Evolutionary conservation across 2,888 invertebrate genomes (phyloP), one percentile per base, ranked within the genome.

Genomic region (Xanthorhoe designata): DNA sequence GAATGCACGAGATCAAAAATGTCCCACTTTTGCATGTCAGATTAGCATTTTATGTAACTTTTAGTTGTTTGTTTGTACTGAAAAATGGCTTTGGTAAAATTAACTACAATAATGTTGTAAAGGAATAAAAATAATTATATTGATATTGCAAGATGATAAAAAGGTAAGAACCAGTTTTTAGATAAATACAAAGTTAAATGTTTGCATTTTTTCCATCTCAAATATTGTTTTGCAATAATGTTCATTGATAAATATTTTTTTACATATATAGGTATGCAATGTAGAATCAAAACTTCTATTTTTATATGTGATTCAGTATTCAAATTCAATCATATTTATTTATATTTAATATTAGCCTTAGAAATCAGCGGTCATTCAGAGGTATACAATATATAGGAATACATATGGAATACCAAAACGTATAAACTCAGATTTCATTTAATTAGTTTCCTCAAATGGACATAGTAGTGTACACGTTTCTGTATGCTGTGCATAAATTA

Each of bases 391-490:
- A n/a, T n/a, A n/a, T n/a, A n/a, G n/a, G n/a, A n/a, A 15, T 47
- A 7, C 47, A 47, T 2, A 24, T 29, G 24, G n/a, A 10, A 24
- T 51, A 9, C 8, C 6, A 7, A 49, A 15, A 10, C 5, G 29
- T 29, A 29, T 15, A 29, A 24, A n/a, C 10, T n/a, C 38, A 42
- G 13, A 5, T 7, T 7, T 42, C 2, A 42, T 4, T 13, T 13
- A 7, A 72, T 78, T 75, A 81, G 84, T 86, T 85, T 86, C 85
- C 85, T 86, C 69, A 71, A 75, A 72, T 68, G 65, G 15, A 60
- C 61, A 64, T 56, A 53, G 68, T 42, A 10, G 38, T 53, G 51
- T 55, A 70, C 64, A 64, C 78, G 75, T 70, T 74, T 73, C 68
- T 76, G 47, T 15, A 58, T 72, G 62, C 42, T 38, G 65, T 56